Evolutionary conservation across 1,140 invertebrate species (phyloP).

Genomic region (Calliopsis andreniformis): DNA sequence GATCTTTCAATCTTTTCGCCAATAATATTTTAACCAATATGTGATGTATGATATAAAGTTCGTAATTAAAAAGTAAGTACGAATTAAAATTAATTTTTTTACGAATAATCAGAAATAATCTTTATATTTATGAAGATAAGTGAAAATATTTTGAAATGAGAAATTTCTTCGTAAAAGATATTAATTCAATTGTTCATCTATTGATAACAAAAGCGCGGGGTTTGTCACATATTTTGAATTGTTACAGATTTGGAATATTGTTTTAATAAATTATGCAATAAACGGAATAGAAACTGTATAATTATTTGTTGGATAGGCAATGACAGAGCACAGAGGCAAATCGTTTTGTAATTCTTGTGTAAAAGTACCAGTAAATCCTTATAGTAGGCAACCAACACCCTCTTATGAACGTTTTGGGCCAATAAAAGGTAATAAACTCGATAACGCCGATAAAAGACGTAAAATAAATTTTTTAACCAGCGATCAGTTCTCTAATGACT

Average conservation of each 20-base stretch:
- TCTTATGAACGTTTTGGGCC: constrained; percentile 83
- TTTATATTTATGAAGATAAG: background rate
- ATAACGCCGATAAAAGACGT: constrained; percentile 47
- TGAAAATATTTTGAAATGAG: background rate
- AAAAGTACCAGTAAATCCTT: constrained; percentile 85
- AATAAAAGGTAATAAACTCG: constrained; percentile 69
- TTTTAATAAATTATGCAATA: background rate
- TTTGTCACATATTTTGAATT: background rate
- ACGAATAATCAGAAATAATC: background rate
- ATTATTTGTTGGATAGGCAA: constrained; percentile 32
- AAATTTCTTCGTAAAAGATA: background rate
- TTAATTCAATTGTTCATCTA: background rate
- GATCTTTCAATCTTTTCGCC: background rate
- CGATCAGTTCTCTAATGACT: constrained; percentile 34
- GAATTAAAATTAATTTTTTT: background rate
- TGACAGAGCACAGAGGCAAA: constrained; percentile 75
- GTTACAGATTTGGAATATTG: background rate
- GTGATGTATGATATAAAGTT: background rate
- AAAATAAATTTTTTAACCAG: constrained; percentile 61
- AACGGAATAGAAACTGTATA: background rate
- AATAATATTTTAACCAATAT: background rate
- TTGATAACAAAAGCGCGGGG: background rate
- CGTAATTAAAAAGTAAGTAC: background rate
- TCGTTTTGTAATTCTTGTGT: constrained; percentile 83
- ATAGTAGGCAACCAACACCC: constrained; percentile 84